Base-by-base conservation (phyloP, 2,888 invertebrate genomes). In the Zaprionus bogoriensis region DNA sequence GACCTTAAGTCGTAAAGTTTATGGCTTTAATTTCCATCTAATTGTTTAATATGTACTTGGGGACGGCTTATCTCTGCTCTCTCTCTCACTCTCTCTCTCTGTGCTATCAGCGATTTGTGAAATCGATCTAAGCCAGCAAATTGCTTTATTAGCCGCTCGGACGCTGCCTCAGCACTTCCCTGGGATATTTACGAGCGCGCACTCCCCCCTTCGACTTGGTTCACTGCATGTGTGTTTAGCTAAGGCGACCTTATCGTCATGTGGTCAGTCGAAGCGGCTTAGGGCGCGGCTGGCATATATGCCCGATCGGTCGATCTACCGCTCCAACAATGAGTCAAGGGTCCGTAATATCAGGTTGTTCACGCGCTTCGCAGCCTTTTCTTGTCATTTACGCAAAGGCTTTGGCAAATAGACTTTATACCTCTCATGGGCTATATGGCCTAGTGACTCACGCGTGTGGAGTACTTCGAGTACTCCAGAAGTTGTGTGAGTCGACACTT, bases 21-120 rank as follows among this genome's bases (percentile, higher is more conserved):
- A 48, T 54, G 9, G 14, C 23, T 50, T 42, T 78, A 78, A 84
- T 81, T 55, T 32, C 20, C 39, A 55, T 52, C 55, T 86, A 80
- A 80, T 80, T 70, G 81, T 80, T 86, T 77, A 64, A 83, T 80
- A 64, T 69, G 51, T 63, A 61, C 46, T 38, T 61, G 65, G 25
- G 17, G 41, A 50, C 46, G 42, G 25, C 42, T 12, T 25, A 22
- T 12, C 23, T 10, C 30, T n/a, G 5, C 9, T n/a, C 5, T n/a
- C 30, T 6, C 3, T 3, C 10, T 9, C 32, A n/a, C 14, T 4
- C 12, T 14, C 2, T 32, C 67, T 28, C 1, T 36, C 3, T 14
- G 5, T 27, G 55, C 54, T 57, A 73, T 77, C 83, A 36, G 10
- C 38, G 61, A 62, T 76, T 64, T 39, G n/a, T 51, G 3, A 41